These are phyloP conservation scores for Archaeoteleia sp. DNA, from an alignment of 2,888 invertebrate genomes.

Conservation along the genomic window DNA sequence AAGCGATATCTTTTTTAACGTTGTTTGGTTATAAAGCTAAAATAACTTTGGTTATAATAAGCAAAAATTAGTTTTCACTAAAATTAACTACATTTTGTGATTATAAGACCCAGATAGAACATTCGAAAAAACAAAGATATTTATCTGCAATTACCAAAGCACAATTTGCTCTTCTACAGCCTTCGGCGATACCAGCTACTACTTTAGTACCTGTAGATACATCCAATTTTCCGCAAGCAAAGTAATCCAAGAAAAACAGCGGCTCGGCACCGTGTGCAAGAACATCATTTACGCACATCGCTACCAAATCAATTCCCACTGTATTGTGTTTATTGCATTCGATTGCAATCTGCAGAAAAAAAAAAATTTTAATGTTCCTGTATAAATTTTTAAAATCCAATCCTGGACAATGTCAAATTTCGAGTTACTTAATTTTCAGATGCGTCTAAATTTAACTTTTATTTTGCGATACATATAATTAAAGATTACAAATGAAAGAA, in stretches of 20 bases:
- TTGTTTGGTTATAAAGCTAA: no score
- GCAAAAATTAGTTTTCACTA: no score
- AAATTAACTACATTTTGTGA: no score
- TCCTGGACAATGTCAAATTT: no score
- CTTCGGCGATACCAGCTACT: conserved; percentile 90
- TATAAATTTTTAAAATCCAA: no score
- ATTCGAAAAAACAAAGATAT: conserved; percentile 12
- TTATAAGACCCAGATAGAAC: no score
- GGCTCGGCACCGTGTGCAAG: conserved; percentile 97
- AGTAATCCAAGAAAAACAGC: conserved; percentile 97
- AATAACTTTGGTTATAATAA: no score
- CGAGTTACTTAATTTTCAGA: no score
- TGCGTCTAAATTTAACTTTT: no score
- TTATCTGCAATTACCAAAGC: conserved; percentile 81
- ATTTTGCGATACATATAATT: no score
- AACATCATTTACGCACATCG: conserved; percentile 98
- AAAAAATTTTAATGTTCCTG: neutral
- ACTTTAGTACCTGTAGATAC: conserved; percentile 86
- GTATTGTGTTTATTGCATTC: conserved; percentile 85
- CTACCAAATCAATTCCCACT: conserved; percentile 96
- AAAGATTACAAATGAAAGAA: no score
- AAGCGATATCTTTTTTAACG: no score
- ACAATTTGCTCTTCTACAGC: conserved; percentile 90
- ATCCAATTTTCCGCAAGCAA: conserved; percentile 91
- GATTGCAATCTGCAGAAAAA: conserved; percentile 85